Evolutionary conservation across 2,113 vertebrate genomes (phyloP).

Genomic region (Corythornis vintsioides): DNA sequence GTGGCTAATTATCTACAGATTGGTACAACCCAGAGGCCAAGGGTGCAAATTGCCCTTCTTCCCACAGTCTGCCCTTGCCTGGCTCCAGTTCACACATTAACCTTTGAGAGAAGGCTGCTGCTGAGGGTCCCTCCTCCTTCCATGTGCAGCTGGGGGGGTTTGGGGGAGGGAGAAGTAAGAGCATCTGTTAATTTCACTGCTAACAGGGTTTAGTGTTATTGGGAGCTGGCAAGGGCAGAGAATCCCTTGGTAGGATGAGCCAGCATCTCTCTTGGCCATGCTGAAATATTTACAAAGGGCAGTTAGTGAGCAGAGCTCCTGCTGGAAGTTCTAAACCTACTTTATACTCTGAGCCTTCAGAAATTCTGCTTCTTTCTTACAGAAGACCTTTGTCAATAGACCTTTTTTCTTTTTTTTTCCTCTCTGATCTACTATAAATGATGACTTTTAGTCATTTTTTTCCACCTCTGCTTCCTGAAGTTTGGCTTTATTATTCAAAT

Average conservation of each 20-base stretch:
- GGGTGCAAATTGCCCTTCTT: slow-evolving; percentile 33
- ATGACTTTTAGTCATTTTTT: not conserved
- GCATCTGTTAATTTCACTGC: not conserved
- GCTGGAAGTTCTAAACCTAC: not conserved
- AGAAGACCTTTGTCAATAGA: not conserved
- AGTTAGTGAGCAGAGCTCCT: not conserved
- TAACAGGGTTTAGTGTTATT: not conserved
- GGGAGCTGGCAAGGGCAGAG: not conserved
- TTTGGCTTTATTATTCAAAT: not conserved
- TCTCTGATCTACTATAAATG: not conserved
- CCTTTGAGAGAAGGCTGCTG: not conserved
- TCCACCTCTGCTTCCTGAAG: not conserved
- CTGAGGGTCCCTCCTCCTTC: not conserved
- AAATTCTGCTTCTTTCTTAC: not conserved
- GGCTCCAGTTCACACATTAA: not conserved
- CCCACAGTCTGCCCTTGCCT: not conserved
- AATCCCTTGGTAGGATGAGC: not conserved
- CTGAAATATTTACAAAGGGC: not conserved
- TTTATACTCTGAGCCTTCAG: not conserved
- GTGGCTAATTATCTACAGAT: slow-evolving; percentile 33
- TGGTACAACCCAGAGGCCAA: not conserved
- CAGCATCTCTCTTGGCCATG: not conserved
- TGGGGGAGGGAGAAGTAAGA: not conserved
- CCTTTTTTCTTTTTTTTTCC: not conserved
- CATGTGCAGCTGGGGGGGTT: not conserved